phyloP scores from a whole-genome alignment of 30 jellyfish, hydroid and myxozoan species.

The Aurelia coerulea region DNA sequence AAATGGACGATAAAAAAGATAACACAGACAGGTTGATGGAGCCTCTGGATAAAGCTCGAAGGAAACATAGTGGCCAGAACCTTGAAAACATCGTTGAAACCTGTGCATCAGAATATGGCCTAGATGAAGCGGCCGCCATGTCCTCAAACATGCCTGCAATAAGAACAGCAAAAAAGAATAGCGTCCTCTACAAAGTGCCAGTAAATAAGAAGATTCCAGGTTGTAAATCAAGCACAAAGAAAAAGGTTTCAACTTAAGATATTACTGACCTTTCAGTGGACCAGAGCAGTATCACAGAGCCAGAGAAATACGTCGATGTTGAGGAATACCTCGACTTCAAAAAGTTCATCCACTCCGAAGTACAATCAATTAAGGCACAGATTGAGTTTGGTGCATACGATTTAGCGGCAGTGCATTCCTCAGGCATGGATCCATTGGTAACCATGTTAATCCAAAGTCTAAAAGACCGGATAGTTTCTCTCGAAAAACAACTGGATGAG shows the following conservation, averaged over 20 bases:
- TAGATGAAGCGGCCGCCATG: no score
- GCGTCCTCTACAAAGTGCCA: no score
- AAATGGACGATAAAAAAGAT: no score
- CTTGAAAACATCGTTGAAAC: no score
- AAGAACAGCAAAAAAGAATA: no score
- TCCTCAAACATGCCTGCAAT: no score
- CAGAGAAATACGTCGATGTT: not conserved
- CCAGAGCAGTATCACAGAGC: not conserved
- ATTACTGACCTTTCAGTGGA: conserved; percentile 17
- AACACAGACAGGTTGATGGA: no score
- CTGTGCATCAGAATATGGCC: no score
- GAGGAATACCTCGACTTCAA: conserved; percentile 10
- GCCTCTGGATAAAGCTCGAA: no score
- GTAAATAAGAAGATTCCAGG: not conserved
- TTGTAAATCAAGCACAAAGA: not conserved
- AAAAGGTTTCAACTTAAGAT: conserved; percentile 11
- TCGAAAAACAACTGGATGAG: conserved; percentile 18
- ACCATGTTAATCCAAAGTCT: not conserved
- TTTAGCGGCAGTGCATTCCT: not conserved
- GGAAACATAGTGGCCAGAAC: no score
- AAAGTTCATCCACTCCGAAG: conserved; percentile 13
- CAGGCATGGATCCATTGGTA: not conserved
- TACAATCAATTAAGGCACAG: not conserved
- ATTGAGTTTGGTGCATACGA: not conserved
- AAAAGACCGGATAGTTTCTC: conserved; percentile 8